phyloP scores from a whole-genome alignment of 2,113 vertebrate genomes.

The Passer montanus region DNA sequence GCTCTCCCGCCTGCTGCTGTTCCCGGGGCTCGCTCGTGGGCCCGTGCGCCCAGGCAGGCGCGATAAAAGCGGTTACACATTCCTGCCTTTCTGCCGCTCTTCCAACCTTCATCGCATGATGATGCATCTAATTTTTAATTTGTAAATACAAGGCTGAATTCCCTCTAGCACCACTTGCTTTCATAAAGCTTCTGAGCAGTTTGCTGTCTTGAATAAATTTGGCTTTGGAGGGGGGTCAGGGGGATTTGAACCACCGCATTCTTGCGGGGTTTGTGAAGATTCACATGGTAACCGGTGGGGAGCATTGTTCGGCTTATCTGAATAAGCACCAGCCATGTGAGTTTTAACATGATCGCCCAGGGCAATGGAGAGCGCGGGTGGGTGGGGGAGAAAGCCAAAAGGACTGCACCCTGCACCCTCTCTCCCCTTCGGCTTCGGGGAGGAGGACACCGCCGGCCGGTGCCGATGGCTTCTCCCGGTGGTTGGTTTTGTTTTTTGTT shows the following conservation, averaged over 20 bases:
- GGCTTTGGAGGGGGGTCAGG: conserved; percentile 82
- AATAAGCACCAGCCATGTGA: conserved; percentile 93
- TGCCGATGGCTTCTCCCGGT: not conserved
- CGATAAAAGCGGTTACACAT: conserved; percentile 35
- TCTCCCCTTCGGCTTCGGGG: conserved; percentile 67
- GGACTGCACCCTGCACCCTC: conserved; percentile 74
- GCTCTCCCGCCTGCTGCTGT: not conserved
- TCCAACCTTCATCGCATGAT: conserved; percentile 62
- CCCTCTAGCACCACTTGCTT: conserved; percentile 78
- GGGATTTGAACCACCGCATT: conserved; percentile 97
- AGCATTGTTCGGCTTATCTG: conserved; percentile 94
- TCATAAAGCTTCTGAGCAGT: conserved; percentile 83
- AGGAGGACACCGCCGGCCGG: not conserved
- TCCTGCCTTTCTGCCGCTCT: not conserved
- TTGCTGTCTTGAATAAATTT: conserved; percentile 93
- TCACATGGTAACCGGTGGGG: conserved; percentile 96
- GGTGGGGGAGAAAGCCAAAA: conserved; percentile 75
- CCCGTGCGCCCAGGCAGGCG: conserved; percentile 18
- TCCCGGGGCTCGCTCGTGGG: not conserved
- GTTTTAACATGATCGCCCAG: conserved; percentile 92
- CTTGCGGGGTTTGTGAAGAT: conserved; percentile 94
- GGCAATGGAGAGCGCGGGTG: conserved; percentile 82
- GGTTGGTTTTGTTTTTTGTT: no score
- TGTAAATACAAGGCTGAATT: conserved; percentile 80
- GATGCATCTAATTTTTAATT: conserved; percentile 81